A percentile compares a stretch with the other conserved stretches of the same genome.
Conservation (phyloP, 2,888 invertebrate species). For the Clepsis dumicolana region DNA sequence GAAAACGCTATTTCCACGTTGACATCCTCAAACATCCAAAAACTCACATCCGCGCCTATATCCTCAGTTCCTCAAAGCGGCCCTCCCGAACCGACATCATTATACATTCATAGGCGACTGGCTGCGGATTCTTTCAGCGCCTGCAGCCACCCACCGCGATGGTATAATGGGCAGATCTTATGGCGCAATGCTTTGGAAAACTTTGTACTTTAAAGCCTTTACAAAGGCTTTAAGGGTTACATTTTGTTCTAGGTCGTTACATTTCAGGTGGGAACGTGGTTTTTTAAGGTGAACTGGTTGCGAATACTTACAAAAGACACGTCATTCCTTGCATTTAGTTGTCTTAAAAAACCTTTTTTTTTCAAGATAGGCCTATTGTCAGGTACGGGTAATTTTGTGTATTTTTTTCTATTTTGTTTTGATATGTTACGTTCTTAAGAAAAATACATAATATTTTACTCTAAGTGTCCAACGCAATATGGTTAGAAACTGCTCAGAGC, state of each 20-base stretch:
- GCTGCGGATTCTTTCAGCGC: constrained; percentile 68
- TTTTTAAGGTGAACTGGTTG: background rate
- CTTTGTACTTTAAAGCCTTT: constrained; percentile 45
- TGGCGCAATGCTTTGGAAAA: constrained; percentile 58
- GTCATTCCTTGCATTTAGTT: too few relatives aligned
- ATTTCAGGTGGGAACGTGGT: background rate
- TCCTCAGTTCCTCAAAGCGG: constrained; percentile 50
- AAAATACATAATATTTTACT: too few relatives aligned
- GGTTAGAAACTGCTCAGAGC: too few relatives aligned
- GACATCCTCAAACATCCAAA: background rate
- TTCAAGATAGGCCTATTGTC: too few relatives aligned
- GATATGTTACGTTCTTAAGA: too few relatives aligned
- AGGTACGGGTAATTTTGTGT: too few relatives aligned
- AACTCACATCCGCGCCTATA: constrained; percentile 50
- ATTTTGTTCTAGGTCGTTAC: background rate
- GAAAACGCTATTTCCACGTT: background rate
- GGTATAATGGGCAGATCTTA: constrained; percentile 73
- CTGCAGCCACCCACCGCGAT: constrained; percentile 74
- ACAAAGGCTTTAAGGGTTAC: background rate
- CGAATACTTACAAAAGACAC: too few relatives aligned
- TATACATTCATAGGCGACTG: constrained; percentile 82
- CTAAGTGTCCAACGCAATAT: too few relatives aligned
- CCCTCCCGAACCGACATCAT: constrained; percentile 67
- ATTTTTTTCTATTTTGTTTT: too few relatives aligned
- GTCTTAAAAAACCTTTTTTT: too few relatives aligned